These are phyloP conservation scores for Papilio dardanus DNA, from an alignment of 1,140 invertebrate genomes.

Conservation along the genomic window DNA sequence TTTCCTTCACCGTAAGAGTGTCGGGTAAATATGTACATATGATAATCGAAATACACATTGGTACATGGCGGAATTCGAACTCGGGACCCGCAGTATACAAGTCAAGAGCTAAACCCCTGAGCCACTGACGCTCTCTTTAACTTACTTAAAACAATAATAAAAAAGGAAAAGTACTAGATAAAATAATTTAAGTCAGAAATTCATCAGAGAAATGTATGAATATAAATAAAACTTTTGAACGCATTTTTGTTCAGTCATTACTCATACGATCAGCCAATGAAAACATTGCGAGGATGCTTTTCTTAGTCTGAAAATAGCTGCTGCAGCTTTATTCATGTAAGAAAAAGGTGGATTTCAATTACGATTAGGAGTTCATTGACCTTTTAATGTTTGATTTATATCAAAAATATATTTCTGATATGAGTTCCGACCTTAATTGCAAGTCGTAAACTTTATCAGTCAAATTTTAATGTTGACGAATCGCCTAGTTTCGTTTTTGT, in stretches of 20 bases:
- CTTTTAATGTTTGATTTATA: not conserved
- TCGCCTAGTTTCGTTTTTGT: not conserved
- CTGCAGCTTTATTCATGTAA: not conserved
- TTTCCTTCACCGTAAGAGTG: too few species aligned
- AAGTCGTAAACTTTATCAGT: conserved; percentile 27
- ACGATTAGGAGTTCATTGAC: not conserved
- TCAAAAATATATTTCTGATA: conserved; percentile 7
- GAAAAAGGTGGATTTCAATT: not conserved
- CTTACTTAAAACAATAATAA: not conserved
- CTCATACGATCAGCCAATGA: conserved; percentile 2
- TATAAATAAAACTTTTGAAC: not conserved
- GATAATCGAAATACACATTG: too few species aligned
- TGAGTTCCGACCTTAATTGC: conserved; percentile 20
- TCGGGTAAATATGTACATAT: too few species aligned
- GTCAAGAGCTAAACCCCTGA: too few species aligned
- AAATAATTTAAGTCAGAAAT: not conserved
- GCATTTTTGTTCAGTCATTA: not conserved
- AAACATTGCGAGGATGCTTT: not conserved
- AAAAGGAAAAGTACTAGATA: not conserved
- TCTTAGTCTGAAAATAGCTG: not conserved
- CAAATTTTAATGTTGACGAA: conserved; percentile 9
- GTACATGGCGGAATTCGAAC: too few species aligned
- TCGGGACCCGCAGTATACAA: too few species aligned
- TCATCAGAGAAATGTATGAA: not conserved
- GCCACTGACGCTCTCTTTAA: too few species aligned